Evolutionary conservation across 2,113 vertebrate genomes (phyloP), one percentile per base, ranked within the genome.

Genomic region (Psilopogon haemacephalus): DNA sequence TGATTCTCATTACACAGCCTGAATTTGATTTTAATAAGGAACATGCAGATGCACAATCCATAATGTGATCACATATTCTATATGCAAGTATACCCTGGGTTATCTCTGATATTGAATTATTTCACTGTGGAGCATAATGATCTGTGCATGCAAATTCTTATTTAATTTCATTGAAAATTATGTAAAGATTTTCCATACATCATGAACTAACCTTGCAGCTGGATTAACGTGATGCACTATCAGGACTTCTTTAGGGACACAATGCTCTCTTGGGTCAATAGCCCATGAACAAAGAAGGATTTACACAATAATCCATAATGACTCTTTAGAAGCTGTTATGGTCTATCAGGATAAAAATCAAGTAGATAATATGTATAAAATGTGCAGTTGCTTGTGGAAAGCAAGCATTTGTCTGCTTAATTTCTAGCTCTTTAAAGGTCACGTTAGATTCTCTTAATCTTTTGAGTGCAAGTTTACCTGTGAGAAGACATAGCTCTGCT

Each of bases 291-390:
- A 97, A 95, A 94, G 93, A 92, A 91, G 90, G 93, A 96, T 96
- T 96, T 97, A 95, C 79, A 93, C 94, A 93, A 95, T 95, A 94
- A 97, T 96, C 95, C 81, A 96, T 96, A 96, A 91, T 14, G 20
- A 44, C 92, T 93, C 89, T 94, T 95, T 96, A 97, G 91, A 83
- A 94, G 84, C 68, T 82, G 70, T 95, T 95, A 94, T 70, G 86
- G 42, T 90, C 88, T 93, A 90, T 96, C 75, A 94, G 90, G 93
- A 85, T 85, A 87, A 95, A 96, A 95, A 95, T 93, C 91, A 88
- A 65, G 11, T 91, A 84, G 92, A 65, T 80, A 80, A 95, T 74
- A 91, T 4, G 0, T 64, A 89, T 69, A 72, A 95, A 89, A 30
- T 58, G 21, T 26, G 5, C 67, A 50, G 20, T 60, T 63, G 64